These are phyloP conservation scores for Chymomyza amoena DNA, from an alignment of 2,888 invertebrate genomes.

Conservation along the genomic window DNA sequence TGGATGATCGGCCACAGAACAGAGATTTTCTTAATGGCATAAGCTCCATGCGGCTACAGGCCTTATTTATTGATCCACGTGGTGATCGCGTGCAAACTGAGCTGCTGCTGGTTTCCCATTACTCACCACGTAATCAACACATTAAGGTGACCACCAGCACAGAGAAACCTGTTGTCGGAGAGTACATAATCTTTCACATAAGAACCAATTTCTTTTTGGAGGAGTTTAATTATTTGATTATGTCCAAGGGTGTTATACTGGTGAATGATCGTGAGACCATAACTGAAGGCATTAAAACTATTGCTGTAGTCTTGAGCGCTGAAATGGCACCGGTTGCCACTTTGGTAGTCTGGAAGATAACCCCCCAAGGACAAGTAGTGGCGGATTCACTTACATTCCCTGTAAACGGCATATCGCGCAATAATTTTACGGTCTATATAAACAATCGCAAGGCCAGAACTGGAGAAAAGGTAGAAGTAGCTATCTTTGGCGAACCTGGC, in stretches of 20 bases:
- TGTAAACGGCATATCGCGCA: constrained; percentile 95
- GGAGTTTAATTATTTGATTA: constrained; percentile 92
- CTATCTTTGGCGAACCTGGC: constrained; percentile 95
- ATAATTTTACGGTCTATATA: constrained; percentile 92
- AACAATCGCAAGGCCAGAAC: constrained; percentile 96
- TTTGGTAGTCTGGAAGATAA: constrained; percentile 92
- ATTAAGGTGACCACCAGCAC: constrained; percentile 92
- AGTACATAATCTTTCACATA: constrained; percentile 96
- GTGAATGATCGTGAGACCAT: constrained; percentile 91
- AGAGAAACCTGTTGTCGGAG: constrained; percentile 90
- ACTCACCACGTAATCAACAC: constrained; percentile 89
- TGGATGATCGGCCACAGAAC: constrained; percentile 81
- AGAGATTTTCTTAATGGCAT: constrained; percentile 84
- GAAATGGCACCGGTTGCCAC: constrained; percentile 97
- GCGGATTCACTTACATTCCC: constrained; percentile 97
- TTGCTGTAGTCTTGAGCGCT: constrained; percentile 89
- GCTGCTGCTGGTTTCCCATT: constrained; percentile 86
- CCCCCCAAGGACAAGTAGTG: constrained; percentile 89
- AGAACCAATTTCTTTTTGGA: constrained; percentile 94
- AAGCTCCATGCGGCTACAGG: constrained; percentile 84
- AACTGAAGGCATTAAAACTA: constrained; percentile 86
- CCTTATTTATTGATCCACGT: constrained; percentile 84
- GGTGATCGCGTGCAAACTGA: constrained; percentile 85
- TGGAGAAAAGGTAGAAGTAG: constrained; percentile 94
- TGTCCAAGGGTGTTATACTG: constrained; percentile 95